Conservation (phyloP, 23 tunicate species). For the Trididemnum nubilum region DNA sequence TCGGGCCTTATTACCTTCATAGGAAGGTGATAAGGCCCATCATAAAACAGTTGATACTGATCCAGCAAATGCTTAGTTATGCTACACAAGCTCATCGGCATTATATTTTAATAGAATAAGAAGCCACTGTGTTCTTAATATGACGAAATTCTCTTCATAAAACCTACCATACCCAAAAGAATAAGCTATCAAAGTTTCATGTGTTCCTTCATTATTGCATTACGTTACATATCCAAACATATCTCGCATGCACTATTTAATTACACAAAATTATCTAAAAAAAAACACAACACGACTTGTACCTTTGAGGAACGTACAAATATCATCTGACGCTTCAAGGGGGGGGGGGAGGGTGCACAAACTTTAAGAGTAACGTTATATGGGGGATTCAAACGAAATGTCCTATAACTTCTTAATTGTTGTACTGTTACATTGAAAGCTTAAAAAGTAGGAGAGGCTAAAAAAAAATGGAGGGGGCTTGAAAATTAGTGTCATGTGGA, state of each 20-base stretch:
- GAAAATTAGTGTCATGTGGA: background rate
- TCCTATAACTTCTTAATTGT: background rate
- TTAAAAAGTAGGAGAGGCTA: background rate
- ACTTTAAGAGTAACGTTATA: background rate
- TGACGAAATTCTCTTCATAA: background rate
- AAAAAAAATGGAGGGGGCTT: background rate
- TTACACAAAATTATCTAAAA: background rate
- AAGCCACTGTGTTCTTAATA: background rate
- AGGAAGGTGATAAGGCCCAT: background rate
- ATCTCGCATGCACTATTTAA: background rate
- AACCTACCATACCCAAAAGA: background rate
- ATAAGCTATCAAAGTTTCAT: background rate
- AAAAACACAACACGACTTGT: conserved; percentile 1
- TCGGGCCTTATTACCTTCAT: background rate
- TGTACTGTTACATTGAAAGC: background rate
- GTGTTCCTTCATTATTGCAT: background rate
- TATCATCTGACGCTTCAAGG: background rate
- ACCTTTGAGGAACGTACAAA: background rate
- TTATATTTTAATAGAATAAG: background rate
- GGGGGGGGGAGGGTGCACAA: background rate
- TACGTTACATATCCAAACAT: background rate
- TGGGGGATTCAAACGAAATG: background rate
- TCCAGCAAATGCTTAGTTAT: background rate
- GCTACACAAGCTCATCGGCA: background rate
- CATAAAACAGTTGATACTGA: background rate